Conservation (phyloP, 2,797 vertebrate genomes). For the Telmatherina bonti region DNA sequence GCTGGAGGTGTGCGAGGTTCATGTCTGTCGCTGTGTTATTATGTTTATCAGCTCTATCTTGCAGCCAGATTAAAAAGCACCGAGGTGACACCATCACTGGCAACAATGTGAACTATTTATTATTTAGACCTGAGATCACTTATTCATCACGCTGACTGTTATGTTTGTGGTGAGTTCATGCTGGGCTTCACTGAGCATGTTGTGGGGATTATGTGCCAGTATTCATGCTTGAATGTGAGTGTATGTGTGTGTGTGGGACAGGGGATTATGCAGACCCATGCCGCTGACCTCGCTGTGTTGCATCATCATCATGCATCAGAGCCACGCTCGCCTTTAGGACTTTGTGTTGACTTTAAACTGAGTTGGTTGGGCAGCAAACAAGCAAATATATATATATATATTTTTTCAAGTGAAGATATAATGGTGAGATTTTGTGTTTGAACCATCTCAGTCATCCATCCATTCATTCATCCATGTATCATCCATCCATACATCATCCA, state of each 20-base stretch:
- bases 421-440: neutral
- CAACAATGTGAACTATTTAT: conserved; percentile 69
- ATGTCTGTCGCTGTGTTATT: conserved; percentile 1
- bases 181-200: conserved; percentile 25
- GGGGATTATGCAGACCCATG: conserved; percentile 33
- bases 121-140: conserved; percentile 75
- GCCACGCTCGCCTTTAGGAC: neutral
- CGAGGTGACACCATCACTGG: conserved; percentile 52
- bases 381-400: too few relatives aligned
- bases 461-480: too few relatives aligned
- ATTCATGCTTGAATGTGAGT: conserved; percentile 37
- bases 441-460: neutral
- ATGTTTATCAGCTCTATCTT: conserved; percentile 17
- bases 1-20: conserved; percentile 8
- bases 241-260: conserved; percentile 22
- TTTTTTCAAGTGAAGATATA: too few relatives aligned
- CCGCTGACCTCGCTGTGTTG: conserved; percentile 35
- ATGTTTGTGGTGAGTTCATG: conserved; percentile 41
- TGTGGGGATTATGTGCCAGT: conserved; percentile 48
- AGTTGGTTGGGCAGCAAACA: neutral
- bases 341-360: neutral
- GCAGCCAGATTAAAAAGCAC: conserved; percentile 32
- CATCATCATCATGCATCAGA: neutral
- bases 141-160: conserved; percentile 67
- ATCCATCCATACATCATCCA: too few relatives aligned